Conservation (phyloP, 30 jellyfish, hydroid and myxozoan species). For the Hydractinia echinata region DNA sequence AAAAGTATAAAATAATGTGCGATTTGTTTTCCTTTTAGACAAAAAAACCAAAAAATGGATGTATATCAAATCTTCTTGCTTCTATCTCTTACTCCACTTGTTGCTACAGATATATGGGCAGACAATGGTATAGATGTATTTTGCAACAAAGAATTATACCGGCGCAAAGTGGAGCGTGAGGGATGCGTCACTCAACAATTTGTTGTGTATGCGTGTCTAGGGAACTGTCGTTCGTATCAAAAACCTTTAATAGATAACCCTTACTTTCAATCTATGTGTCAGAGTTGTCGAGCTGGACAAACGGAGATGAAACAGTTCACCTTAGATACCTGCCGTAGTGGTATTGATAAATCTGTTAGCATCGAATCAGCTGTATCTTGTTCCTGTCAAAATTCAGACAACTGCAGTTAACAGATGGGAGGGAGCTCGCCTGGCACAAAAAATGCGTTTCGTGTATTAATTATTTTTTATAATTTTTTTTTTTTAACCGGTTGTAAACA, state of each 20-base stretch:
- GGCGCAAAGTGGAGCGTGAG: neutral
- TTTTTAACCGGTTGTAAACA: no score
- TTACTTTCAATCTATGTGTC: conserved; percentile 34
- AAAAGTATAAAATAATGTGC: no score
- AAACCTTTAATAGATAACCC: conserved; percentile 32
- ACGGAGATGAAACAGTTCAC: conserved; percentile 8
- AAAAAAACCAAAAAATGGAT: no score
- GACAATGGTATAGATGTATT: conserved; percentile 23
- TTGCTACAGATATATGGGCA: conserved; percentile 22
- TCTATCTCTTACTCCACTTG: neutral
- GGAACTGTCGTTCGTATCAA: conserved; percentile 51
- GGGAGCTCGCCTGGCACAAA: no score
- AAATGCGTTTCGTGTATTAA: no score
- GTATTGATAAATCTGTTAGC: conserved; percentile 9
- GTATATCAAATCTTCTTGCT: neutral
- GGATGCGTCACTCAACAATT: conserved; percentile 47
- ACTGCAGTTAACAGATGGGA: no score
- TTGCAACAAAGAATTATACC: conserved; percentile 27
- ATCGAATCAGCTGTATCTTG: conserved; percentile 39
- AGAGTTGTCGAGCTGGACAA: conserved; percentile 39
- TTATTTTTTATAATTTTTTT: no score
- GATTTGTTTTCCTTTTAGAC: no score
- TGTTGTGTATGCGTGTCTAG: conserved; percentile 50
- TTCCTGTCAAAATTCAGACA: conserved; percentile 2
- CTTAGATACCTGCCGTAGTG: conserved; percentile 11